A percentile compares a stretch with the other conserved stretches of the same genome.
These are phyloP conservation scores for Nymphalis polychloros DNA, from an alignment of 2,888 invertebrate species.

Conservation along the genomic window DNA sequence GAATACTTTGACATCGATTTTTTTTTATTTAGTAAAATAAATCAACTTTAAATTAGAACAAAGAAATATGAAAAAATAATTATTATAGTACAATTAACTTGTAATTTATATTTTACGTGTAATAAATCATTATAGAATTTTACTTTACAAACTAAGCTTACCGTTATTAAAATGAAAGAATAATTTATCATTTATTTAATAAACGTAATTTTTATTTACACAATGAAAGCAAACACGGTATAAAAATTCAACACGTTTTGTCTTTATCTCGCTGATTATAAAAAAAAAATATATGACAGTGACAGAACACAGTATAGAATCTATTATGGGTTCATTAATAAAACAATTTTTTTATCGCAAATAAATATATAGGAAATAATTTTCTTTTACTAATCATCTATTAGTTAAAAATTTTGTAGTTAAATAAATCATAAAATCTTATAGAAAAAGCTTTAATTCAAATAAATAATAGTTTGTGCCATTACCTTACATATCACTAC, in stretches of 20 bases:
- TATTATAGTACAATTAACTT: background rate
- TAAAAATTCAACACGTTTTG: too few species aligned
- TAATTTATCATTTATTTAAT: background rate
- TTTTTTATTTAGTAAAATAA: too few species aligned
- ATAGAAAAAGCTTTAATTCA: conserved; percentile 31
- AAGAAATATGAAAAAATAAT: background rate
- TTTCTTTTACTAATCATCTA: background rate
- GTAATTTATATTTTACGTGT: conserved; percentile 5
- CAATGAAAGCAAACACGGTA: too few species aligned
- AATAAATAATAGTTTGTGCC: conserved; percentile 32
- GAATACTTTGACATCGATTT: too few species aligned
- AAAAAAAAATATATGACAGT: too few species aligned
- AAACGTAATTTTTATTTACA: too few species aligned
- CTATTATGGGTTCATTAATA: too few species aligned
- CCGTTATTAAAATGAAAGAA: background rate
- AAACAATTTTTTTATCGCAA: too few species aligned
- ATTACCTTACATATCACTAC: conserved; percentile 32
- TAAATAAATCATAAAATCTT: conserved; percentile 3
- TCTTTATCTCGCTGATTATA: too few species aligned
- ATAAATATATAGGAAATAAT: background rate
- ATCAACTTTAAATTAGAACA: background rate
- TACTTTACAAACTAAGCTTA: background rate
- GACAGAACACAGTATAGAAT: too few species aligned
- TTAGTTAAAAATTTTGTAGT: background rate
- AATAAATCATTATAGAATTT: background rate